A percentile compares a stretch with the other conserved stretches of the same genome.
phyloP scores from a whole-genome alignment of 2,797 vertebrate genomes.

The Pseudocheirus occidentalis region DNA sequence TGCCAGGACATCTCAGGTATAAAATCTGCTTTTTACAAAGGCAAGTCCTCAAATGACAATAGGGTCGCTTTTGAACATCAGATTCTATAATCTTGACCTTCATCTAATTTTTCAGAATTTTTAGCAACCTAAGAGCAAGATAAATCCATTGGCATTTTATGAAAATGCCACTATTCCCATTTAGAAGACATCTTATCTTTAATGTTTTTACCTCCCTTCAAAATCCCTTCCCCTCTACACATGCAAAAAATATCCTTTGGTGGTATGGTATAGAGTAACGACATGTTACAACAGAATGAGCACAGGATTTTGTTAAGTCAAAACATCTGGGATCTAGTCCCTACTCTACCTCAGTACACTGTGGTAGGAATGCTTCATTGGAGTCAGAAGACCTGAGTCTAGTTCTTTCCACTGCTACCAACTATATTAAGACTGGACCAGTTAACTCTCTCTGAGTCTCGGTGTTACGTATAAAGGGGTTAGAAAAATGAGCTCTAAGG shows the following conservation, averaged over 20 bases:
- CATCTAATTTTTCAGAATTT: slow-evolving; percentile 25
- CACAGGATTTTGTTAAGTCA: background rate
- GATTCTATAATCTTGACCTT: slow-evolving; percentile 45
- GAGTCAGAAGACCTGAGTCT: background rate
- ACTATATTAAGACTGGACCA: background rate
- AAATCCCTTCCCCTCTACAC: slow-evolving; percentile 32
- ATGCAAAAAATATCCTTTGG: background rate
- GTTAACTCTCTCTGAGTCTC: background rate
- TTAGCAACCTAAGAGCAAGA: slow-evolving; percentile 16
- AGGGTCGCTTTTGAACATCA: slow-evolving; percentile 52
- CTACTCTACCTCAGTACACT: background rate
- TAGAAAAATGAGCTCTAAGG: background rate
- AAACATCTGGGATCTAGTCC: background rate
- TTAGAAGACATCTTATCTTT: slow-evolving; percentile 54
- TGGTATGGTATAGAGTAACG: background rate
- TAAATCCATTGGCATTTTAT: slow-evolving; percentile 53
- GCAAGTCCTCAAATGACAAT: slow-evolving; percentile 66
- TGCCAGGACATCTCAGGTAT: slow-evolving; percentile 70
- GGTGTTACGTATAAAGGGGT: background rate
- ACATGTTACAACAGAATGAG: background rate
- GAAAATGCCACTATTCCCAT: slow-evolving; percentile 40
- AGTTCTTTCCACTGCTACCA: background rate
- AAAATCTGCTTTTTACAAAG: slow-evolving; percentile 57
- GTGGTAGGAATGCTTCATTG: background rate
- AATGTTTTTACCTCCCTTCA: slow-evolving; percentile 37